A percentile compares a stretch with the other conserved stretches of the same genome.
Evolutionary conservation across 2,888 invertebrate species (phyloP).

Genomic region (Brachypalpus laphriformis): DNA sequence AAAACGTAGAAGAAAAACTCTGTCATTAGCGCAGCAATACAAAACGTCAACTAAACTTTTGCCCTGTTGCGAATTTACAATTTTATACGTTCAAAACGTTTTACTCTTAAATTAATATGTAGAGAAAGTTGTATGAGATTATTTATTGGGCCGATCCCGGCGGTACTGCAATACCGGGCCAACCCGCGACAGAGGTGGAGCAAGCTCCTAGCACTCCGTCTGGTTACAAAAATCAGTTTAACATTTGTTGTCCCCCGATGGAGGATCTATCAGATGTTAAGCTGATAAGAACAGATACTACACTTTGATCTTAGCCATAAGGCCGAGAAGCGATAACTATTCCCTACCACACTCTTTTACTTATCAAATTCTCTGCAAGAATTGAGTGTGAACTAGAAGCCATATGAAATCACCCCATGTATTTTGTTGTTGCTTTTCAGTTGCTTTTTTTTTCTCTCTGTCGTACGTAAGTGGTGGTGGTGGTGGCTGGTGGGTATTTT

Average conservation of each 20-base stretch:
- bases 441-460: not conserved
- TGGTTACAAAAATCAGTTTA: slow-evolving; percentile 85
- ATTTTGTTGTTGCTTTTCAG: slow-evolving; percentile 33
- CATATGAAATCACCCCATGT: not conserved
- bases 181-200: slow-evolving; percentile 87
- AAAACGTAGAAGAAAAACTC: too few species aligned
- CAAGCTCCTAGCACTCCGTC: slow-evolving; percentile 86
- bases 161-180: slow-evolving; percentile 88
- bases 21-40: too few species aligned
- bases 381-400: slow-evolving; percentile 32
- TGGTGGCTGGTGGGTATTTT: too few species aligned
- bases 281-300: slow-evolving; percentile 88
- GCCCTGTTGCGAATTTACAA: too few species aligned
- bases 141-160: slow-evolving; percentile 84
- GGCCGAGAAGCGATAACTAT: slow-evolving; percentile 84
- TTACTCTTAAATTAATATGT: too few species aligned
- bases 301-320: slow-evolving; percentile 86
- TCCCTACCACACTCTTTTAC: not conserved
- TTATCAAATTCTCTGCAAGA: not conserved
- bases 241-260: slow-evolving; percentile 85
- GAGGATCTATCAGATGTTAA: slow-evolving; percentile 87
- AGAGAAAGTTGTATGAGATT: too few species aligned
- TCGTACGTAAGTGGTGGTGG: too few species aligned
- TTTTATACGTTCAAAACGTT: too few species aligned
- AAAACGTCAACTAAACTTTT: too few species aligned